A percentile compares a stretch with the other conserved stretches of the same genome.
These are phyloP conservation scores for Drosophila maculinotata DNA, from an alignment of 2,888 invertebrate species.

Conservation along the genomic window DNA sequence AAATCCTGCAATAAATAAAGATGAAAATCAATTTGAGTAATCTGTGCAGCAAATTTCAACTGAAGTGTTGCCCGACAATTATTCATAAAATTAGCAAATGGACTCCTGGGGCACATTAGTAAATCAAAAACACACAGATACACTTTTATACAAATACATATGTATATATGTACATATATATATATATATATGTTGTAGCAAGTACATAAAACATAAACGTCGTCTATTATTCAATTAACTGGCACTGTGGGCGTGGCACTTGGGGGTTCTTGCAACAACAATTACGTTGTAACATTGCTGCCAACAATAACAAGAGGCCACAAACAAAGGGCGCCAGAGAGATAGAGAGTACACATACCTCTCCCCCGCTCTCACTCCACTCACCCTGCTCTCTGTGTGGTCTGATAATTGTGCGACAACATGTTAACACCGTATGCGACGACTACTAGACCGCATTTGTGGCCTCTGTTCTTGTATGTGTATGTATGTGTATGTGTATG, in stretches of 20 bases:
- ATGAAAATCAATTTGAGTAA: constrained; percentile 1
- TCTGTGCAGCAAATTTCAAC: constrained; percentile 1
- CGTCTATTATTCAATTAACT: constrained; percentile 76
- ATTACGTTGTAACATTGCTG: constrained; percentile 67
- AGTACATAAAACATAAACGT: constrained; percentile 70
- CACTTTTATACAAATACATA: constrained; percentile 29
- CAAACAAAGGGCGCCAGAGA: constrained; percentile 44
- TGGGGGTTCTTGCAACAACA: constrained; percentile 55
- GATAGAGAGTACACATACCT: neutral
- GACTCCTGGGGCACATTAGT: constrained; percentile 51
- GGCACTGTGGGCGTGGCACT: constrained; percentile 54
- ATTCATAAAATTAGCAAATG: constrained; percentile 35
- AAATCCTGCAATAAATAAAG: too few relatives aligned
- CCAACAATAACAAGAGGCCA: constrained; percentile 37
- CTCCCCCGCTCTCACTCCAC: too few relatives aligned
- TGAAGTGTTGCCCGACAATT: constrained; percentile 6
- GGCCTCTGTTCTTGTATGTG: constrained; percentile 15
- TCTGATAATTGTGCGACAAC: constrained; percentile 76
- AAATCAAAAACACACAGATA: constrained; percentile 45
- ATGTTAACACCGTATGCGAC: constrained; percentile 69
- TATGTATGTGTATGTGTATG: constrained; percentile 10
- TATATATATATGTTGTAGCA: constrained; percentile 9
- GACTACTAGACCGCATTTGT: constrained; percentile 48
- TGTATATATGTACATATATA: constrained; percentile 10
- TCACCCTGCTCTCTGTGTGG: constrained; percentile 20